phyloP scores from a whole-genome alignment of 2,113 vertebrate species.

The Rhinolophus sinicus region DNA sequence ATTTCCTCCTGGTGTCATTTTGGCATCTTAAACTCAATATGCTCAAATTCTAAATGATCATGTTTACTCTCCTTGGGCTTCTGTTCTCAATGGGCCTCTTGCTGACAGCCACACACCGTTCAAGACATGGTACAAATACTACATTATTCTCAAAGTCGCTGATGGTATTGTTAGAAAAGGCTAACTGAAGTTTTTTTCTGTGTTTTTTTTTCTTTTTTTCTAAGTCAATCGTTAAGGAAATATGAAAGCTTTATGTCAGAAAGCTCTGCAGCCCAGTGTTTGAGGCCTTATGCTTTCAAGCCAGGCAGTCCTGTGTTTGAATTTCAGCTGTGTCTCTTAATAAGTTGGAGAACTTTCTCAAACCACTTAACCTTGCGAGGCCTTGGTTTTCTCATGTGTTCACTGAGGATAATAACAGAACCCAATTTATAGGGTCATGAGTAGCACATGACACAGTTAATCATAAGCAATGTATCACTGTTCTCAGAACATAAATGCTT shows the following conservation, averaged over 20 bases:
- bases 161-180: background rate
- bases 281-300: background rate
- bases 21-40: background rate
- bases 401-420: background rate
- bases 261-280: background rate
- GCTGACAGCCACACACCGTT: background rate
- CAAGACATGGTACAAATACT: background rate
- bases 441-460: background rate
- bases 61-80: background rate
- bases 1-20: background rate
- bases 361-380: background rate
- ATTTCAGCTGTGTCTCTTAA: background rate
- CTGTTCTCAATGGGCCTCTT: background rate
- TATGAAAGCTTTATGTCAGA: background rate
- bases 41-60: background rate
- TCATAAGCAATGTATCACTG: background rate
- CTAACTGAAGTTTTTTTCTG: background rate
- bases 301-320: background rate
- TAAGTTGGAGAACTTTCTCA: background rate
- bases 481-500: background rate
- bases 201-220: too few species aligned
- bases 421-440: background rate
- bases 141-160: background rate
- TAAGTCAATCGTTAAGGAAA: background rate
- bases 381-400: background rate